Base-by-base conservation (phyloP, 2,888 invertebrate genomes). In the Drosophila siamana region DNA sequence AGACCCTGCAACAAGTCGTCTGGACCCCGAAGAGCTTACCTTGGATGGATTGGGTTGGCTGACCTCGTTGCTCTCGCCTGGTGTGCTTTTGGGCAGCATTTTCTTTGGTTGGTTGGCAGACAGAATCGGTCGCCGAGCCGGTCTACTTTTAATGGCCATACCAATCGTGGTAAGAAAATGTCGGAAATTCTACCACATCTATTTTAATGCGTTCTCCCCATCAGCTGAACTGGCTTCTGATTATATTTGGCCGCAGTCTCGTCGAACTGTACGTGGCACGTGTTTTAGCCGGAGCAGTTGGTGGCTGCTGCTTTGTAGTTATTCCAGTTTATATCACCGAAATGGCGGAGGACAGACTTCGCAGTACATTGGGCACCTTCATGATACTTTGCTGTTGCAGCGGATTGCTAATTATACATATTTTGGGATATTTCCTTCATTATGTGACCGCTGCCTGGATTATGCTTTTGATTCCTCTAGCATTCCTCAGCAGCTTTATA, bases 71-170 rank as follows among this genome's bases (percentile, higher is more conserved):
- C 5, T 51, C 4, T 24, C 50, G 2, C 13, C 6, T 5, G 51
- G 51, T n/a, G 11, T 9, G 2, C 51, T 38, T 1, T 7, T 51
- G 24, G 51, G 51, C 1, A 5, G 2, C 5, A 8, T 51, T 3
- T 7, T 38, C 36, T 51, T 51, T 15, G 26, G 38, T 5, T 51
- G 51, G 51, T 15, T 51, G 38, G 38, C 50, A 1, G 51, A 51
- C 7, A 51, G 15, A 38, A 16, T 51, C 15, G 51, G 51, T 2
- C 51, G 51, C 0, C 24, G 24, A 3, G 24, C 11, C 4, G 24
- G 51, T 51, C 4, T 51, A 2, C 51, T 51, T 11, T 6, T 51
- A 0, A 3, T 26, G 24, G 38, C 24, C 3, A 6, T 38, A 3
- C 38, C 38, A 24, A 26, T 24, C 11, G 24, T 11, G 51, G 51